A percentile compares a stretch with the other conserved stretches of the same genome.
Evolutionary conservation across 2,113 vertebrate genomes (phyloP).

Genomic region (Gallinago media): DNA sequence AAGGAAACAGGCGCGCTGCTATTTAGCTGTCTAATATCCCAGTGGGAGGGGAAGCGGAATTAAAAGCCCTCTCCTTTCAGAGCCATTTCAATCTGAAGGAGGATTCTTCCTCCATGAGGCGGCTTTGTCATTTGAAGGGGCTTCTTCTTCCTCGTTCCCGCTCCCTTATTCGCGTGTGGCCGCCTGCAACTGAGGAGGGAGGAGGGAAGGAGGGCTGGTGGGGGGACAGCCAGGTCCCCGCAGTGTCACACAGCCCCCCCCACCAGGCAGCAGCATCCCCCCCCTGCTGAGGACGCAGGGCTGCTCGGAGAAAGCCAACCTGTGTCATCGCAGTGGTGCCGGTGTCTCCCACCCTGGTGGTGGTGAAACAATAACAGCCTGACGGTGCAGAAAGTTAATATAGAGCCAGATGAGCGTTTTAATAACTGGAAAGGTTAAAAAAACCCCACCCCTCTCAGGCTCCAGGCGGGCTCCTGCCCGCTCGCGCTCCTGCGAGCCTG

Average conservation of each 20-base stretch:
- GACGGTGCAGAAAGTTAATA: background rate
- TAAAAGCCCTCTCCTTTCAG: constrained; percentile 53
- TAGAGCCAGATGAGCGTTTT: constrained; percentile 15
- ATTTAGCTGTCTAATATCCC: constrained; percentile 78
- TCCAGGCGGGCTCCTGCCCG: background rate
- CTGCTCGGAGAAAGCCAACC: accelerated
- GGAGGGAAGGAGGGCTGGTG: background rate
- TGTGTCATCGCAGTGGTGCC: accelerated
- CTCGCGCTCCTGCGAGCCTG: constrained; percentile 23
- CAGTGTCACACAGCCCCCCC: background rate
- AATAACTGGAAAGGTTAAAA: constrained; percentile 52
- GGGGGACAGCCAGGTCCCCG: background rate
- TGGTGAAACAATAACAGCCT: background rate
- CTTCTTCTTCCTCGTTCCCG: background rate
- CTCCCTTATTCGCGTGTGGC: background rate
- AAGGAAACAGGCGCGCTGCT: constrained; percentile 74
- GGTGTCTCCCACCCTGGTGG: background rate
- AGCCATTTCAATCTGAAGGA: constrained; percentile 27
- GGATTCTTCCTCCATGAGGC: background rate
- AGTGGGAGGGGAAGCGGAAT: constrained; percentile 66
- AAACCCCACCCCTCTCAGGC: background rate
- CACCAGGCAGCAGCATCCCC: background rate
- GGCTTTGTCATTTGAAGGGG: background rate
- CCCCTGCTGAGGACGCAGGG: accelerated
- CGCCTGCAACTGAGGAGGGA: background rate